phyloP scores from a whole-genome alignment of 2,113 vertebrate genomes.

The Heteronetta atricapilla region DNA sequence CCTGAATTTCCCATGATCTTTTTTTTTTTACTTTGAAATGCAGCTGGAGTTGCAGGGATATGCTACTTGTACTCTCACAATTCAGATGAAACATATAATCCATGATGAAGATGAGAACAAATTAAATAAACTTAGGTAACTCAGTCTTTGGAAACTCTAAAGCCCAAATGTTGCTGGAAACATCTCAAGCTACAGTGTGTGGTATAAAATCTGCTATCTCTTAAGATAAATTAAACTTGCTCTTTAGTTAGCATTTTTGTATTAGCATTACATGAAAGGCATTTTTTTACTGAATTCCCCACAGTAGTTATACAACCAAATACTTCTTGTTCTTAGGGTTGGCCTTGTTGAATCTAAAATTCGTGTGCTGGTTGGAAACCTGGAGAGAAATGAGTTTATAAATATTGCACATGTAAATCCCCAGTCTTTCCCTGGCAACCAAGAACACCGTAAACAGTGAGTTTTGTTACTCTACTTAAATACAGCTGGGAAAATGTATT shows the following conservation, averaged over 20 bases:
- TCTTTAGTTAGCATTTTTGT: background rate
- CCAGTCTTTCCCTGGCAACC: conserved; percentile 91
- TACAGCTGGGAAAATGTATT: background rate
- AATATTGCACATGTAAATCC: conserved; percentile 95
- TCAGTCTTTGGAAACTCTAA: background rate
- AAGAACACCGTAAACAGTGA: conserved; percentile 86
- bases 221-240: background rate
- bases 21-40: background rate
- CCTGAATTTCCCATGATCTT: background rate
- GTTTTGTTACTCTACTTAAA: conserved; percentile 40
- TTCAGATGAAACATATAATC: background rate
- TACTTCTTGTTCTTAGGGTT: conserved; percentile 78
- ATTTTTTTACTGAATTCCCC: too few relatives aligned
- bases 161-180: background rate
- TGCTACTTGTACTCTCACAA: background rate
- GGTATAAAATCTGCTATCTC: background rate
- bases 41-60: background rate
- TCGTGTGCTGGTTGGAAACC: conserved; percentile 92
- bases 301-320: background rate
- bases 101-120: background rate
- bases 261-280: background rate
- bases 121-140: too few relatives aligned
- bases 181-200: background rate
- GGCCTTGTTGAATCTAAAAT: conserved; percentile 98
- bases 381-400: conserved; percentile 96